Percentiles rank a stretch among this genome's conserved stretches.
Evolutionary conservation across 2,888 invertebrate genomes (phyloP).

Genomic region (Bugulina stolonifera): DNA sequence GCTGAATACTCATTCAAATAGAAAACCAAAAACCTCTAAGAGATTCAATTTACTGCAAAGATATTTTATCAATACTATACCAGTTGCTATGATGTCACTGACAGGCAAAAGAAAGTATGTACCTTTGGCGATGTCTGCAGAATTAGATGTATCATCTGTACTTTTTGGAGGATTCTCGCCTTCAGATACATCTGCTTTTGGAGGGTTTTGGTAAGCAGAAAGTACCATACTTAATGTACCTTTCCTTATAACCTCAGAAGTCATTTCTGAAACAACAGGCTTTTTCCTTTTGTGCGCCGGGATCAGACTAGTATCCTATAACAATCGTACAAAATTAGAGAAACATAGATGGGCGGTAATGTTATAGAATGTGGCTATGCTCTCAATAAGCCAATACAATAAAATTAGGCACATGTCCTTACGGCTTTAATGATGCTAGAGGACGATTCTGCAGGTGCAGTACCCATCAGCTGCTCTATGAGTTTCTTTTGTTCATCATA

Average conservation of each 20-base stretch:
- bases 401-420: too few species aligned
- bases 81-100: too few species aligned
- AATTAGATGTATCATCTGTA: background rate
- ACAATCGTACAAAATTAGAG: background rate
- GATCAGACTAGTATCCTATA: background rate
- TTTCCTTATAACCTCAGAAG: background rate
- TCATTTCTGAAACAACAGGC: background rate
- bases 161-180: background rate
- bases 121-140: too few species aligned
- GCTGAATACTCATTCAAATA: too few species aligned
- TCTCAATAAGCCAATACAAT: background rate
- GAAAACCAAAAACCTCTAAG: too few species aligned
- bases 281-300: conserved; percentile 3
- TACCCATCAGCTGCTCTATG: conserved; percentile 11
- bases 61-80: too few species aligned
- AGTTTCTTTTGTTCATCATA: conserved; percentile 19
- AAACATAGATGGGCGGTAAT: background rate
- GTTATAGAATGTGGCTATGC: background rate
- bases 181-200: background rate
- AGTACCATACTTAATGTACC: conserved; percentile 6
- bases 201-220: background rate
- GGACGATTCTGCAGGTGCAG: background rate
- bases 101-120: too few species aligned
- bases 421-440: background rate
- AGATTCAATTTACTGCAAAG: too few species aligned